A percentile compares a stretch with the other conserved stretches of the same genome.
Conservation (phyloP, 2,888 invertebrate genomes). For the Andrena praecox region DNA sequence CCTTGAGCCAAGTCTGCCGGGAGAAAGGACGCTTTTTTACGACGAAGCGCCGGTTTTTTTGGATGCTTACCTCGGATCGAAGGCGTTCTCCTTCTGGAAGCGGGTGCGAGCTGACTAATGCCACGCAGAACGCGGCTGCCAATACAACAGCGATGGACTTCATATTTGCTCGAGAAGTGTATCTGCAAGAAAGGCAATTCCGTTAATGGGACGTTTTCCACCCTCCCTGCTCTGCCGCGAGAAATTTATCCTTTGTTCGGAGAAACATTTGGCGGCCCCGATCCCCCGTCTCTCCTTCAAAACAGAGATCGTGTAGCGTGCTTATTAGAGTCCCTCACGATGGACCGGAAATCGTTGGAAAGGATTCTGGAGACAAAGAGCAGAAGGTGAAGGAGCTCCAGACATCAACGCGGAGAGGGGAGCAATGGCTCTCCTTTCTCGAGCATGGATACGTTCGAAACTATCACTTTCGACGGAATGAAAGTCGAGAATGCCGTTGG, state of each 20-base stretch:
- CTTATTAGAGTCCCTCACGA: background rate
- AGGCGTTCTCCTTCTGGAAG: slow-evolving; percentile 77
- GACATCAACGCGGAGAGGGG: slow-evolving; percentile 55
- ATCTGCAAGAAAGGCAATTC: slow-evolving; percentile 48
- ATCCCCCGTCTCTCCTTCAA: background rate
- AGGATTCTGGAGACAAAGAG: slow-evolving; percentile 55
- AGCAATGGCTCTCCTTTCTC: slow-evolving; percentile 82
- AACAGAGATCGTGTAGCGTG: background rate
- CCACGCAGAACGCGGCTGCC: slow-evolving; percentile 75
- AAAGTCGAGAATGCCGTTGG: slow-evolving; percentile 80
- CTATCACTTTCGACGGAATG: slow-evolving; percentile 84
- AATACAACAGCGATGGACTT: slow-evolving; percentile 76
- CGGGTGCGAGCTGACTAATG: slow-evolving; percentile 79
- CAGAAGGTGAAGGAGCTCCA: slow-evolving; percentile 56
- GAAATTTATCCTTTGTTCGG: background rate
- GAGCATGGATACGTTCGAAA: slow-evolving; percentile 80
- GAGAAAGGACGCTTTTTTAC: background rate
- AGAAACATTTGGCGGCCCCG: background rate
- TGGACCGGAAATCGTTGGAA: slow-evolving; percentile 59
- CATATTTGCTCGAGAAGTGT: slow-evolving; percentile 68
- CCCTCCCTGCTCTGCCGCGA: background rate
- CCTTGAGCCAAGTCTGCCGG: background rate
- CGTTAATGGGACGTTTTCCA: background rate
- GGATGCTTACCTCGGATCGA: slow-evolving; percentile 79
- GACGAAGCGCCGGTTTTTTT: background rate